Base-by-base conservation (phyloP, 2,888 invertebrate genomes). In the Polydrusus tereticollis region DNA sequence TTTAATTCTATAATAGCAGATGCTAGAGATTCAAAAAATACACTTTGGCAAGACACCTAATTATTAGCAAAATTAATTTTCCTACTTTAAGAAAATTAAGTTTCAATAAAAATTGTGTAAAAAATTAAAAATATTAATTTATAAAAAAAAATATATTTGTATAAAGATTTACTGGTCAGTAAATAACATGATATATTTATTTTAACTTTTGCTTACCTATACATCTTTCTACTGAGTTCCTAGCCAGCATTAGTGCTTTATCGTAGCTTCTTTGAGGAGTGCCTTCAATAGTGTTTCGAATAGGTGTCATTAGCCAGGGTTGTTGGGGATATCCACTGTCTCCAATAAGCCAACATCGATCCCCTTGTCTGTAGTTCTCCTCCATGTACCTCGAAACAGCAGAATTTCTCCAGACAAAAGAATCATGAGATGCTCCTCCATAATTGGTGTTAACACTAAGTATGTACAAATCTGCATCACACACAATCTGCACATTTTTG, bases 261-360 rank as follows among this genome's bases (percentile, higher is more conserved):
- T 66, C 69, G 36, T 67, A 75, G 36, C 60, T 43, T n/a, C 26
- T 63, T 33, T 69, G 68, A 14, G 75, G 60, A 6, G 74, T 52
- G 29, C 55, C 74, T 45, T 55, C 50, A 21, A 21, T 18, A 23
- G 70, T 23, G 23, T 68, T 60, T 18, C 26, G 23, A 20, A 67
- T 59, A 10, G 76, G 70, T 7, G 68, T 75, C 62, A 75, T 66
- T 26, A 74, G 23, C 71, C 69, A 75, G 38, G 75, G 68, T 57
- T 73, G 41, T 38, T 65, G 47, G 10, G 74, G 72, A 63, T 76
- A 76, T 7, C 70, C 74, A 45, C 67, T 57, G 33, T 76, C 76
- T 16, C 72, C 72, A 36, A 69, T 10, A 14, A 75, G 52, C 69
- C 75, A 75, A 41, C 47, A 20, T 14, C 52, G 29, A 36, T 64